phyloP scores from a whole-genome alignment of 2,888 invertebrate species.

The Deilephila porcellus region DNA sequence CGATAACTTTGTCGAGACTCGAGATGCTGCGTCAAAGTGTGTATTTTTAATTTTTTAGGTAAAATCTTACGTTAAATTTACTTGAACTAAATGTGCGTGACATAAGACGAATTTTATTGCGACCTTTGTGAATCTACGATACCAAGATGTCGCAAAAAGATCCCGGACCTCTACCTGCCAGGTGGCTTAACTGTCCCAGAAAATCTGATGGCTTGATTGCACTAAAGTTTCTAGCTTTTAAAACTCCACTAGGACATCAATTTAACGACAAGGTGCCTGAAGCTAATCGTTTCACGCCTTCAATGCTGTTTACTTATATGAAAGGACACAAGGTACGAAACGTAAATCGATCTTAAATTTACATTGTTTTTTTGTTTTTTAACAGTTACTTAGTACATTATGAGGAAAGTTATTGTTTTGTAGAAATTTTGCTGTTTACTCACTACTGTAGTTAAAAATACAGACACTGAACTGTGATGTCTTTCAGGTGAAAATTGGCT shows the following conservation, averaged over 20 bases:
- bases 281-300: conserved; percentile 92
- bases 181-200: conserved; percentile 95
- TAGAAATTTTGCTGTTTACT: too few species aligned
- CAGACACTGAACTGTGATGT: neutral
- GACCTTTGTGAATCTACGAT: conserved; percentile 22
- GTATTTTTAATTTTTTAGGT: conserved; percentile 34
- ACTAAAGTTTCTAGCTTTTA: conserved; percentile 96
- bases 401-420: neutral
- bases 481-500: conserved; percentile 91
- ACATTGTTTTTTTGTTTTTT: neutral
- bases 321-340: conserved; percentile 89
- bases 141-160: conserved; percentile 69
- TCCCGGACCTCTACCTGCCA: conserved; percentile 89
- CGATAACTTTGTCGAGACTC: conserved; percentile 30
- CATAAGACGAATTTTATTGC: neutral
- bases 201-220: conserved; percentile 90
- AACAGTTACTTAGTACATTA: neutral
- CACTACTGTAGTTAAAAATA: neutral
- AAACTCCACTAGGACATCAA: conserved; percentile 94
- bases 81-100: conserved; percentile 5
- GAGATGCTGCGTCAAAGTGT: conserved; percentile 44
- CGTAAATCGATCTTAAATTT: neutral
- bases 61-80: conserved; percentile 29
- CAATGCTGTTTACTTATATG: conserved; percentile 93
- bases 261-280: conserved; percentile 95